Evolutionary conservation across 2,797 vertebrate genomes (phyloP).

Genomic region (Echeneis naucrates): DNA sequence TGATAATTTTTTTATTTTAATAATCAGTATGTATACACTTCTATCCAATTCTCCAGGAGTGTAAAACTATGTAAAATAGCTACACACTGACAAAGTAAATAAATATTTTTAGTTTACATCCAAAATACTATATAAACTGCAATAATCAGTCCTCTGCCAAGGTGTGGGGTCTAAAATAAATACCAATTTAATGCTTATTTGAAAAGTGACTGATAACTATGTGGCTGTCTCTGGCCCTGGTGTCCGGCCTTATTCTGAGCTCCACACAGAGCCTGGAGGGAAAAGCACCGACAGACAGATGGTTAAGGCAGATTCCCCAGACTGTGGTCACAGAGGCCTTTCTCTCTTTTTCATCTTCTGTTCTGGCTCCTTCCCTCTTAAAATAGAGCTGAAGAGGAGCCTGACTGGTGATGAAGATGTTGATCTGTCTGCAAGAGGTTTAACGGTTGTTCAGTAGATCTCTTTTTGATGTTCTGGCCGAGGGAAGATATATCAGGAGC

Average conservation of each 20-base stretch:
- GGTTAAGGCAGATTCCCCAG: constrained; percentile 38
- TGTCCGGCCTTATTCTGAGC: constrained; percentile 28
- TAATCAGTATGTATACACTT: no score
- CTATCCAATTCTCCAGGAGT: no score
- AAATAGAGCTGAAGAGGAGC: constrained; percentile 6
- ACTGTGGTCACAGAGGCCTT: constrained; percentile 14
- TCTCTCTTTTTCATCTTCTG: not conserved
- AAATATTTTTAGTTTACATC: no score
- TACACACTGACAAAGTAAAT: no score
- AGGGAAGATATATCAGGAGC: not conserved
- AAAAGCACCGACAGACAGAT: constrained; percentile 14
- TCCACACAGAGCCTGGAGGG: constrained; percentile 18
- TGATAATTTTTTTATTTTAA: no score
- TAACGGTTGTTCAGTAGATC: not conserved
- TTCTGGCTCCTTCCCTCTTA: not conserved
- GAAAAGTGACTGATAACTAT: not conserved
- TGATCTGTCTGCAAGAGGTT: not conserved
- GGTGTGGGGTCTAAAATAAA: no score
- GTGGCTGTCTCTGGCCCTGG: not conserved
- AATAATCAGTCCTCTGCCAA: no score
- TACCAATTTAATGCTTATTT: not conserved
- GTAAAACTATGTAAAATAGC: no score
- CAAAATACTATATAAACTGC: no score
- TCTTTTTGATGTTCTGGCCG: not conserved
- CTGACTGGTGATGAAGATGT: not conserved